Evolutionary conservation across 92 coral and sea anemone species (phyloP), one percentile per base, ranked within the genome.

Genomic region (Parazoanthus atlanticus): DNA sequence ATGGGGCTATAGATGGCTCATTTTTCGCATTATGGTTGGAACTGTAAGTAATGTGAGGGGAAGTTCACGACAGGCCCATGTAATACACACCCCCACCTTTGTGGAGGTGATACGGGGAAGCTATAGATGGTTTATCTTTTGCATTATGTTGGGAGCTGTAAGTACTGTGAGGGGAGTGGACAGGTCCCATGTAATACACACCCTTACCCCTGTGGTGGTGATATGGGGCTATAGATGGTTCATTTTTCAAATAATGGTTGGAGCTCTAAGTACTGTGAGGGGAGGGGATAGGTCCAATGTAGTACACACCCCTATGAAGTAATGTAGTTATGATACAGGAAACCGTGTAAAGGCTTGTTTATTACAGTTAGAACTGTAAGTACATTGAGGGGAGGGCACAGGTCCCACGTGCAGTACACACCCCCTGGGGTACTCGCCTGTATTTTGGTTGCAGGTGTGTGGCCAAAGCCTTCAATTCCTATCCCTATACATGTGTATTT

Each of bases 141-240:
- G 4, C 38, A 36, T 36, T 36, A 36, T 36, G 4, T 36, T 36
- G 84, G 98, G 99, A 61, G 99, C 99, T 82, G 98, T 97, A 91
- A 97, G 98, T 97, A 72, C 26, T 36, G 38, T 36, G 38, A 36
- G 38, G 4, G 38, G 38, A 36, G 4, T 2, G 38, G 38, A 76
- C 94, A 95, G 86, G 91, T 95, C 4, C 98, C 95, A 70, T 52
- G 58, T 52, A 12, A 15, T 13, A 15, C 58, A 12, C 58, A 95
- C 99, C 43, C 99, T 98, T 21, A 93, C 97, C 76, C 95, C 99
- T 0, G 83, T 86, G 90, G 98, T 95, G 8, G 99, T 94, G 31
- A 84, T 95, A 25, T 95, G 94, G 93, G 99, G 98, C 13, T 96
- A 92, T 94, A 91, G 99, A 72, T 96, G 99, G 99, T 95, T 96